A percentile compares a stretch with the other conserved stretches of the same genome.
These are phyloP conservation scores for Chaetura pelagica DNA, from an alignment of 2,113 vertebrate species.

Conservation along the genomic window DNA sequence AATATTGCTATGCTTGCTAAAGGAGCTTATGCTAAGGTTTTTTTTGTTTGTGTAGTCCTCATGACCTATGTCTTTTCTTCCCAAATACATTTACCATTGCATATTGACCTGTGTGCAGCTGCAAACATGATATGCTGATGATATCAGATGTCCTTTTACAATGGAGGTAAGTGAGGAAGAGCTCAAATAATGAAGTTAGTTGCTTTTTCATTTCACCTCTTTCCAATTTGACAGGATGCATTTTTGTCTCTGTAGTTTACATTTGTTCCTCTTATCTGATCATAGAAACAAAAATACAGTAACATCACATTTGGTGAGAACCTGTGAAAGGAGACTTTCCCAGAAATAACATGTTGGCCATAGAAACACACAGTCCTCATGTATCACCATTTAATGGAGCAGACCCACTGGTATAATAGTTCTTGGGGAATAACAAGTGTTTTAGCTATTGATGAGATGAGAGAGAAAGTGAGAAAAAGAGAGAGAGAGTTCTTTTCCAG, in stretches of 20 bases:
- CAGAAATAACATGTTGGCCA: neutral
- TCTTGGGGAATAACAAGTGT: neutral
- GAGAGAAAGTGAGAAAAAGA: neutral
- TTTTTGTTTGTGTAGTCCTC: neutral
- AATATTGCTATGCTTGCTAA: neutral
- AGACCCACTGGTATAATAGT: neutral
- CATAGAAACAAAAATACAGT: neutral
- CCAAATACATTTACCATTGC: neutral
- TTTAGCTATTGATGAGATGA: neutral
- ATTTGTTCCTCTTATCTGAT: neutral
- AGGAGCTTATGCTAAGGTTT: neutral
- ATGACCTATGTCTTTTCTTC: neutral
- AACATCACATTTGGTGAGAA: neutral
- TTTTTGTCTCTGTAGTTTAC: neutral
- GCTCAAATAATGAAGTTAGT: neutral
- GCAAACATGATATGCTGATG: neutral
- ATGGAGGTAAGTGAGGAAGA: neutral
- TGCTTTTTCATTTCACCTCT: neutral
- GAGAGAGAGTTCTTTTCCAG: neutral
- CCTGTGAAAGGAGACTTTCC: neutral
- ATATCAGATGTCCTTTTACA: neutral
- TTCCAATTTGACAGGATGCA: accelerated
- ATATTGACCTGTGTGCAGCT: neutral
- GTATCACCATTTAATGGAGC: neutral
- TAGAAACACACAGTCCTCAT: neutral